phyloP scores from a whole-genome alignment of 2,113 vertebrate genomes.

The Sterrhoptilus dennistouni region DNA sequence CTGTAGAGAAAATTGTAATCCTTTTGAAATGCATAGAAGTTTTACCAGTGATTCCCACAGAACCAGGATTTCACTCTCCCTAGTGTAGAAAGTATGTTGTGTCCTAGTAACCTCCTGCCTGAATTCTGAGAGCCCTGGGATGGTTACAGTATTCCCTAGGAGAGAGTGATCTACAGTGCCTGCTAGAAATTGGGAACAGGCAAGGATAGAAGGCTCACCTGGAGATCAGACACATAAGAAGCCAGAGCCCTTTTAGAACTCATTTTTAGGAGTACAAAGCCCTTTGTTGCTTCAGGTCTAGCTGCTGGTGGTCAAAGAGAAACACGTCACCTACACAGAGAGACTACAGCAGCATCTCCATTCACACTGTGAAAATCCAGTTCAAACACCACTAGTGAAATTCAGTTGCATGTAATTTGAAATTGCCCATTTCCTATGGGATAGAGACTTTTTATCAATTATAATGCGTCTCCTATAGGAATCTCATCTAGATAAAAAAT shows the following conservation, averaged over 20 bases:
- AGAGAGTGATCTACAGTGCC: neutral
- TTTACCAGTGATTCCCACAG: neutral
- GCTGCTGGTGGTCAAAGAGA: neutral
- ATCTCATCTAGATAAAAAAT: neutral
- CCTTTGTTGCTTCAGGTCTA: neutral
- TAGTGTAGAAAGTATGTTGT: neutral
- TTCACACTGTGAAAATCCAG: neutral
- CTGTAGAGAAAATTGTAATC: neutral
- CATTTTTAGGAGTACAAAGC: neutral
- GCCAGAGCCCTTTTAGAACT: neutral
- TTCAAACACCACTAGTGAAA: neutral
- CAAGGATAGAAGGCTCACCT: neutral
- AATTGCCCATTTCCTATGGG: neutral
- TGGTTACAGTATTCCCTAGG: rapidly evolving
- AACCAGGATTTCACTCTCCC: neutral
- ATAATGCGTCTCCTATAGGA: neutral
- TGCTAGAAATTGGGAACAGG: neutral
- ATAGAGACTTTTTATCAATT: neutral
- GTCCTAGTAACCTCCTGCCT: neutral
- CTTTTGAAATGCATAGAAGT: neutral
- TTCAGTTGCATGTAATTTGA: neutral
- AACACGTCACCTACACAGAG: neutral
- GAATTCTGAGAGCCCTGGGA: neutral
- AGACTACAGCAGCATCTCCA: neutral
- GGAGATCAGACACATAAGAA: neutral